Evolutionary conservation across 2,113 vertebrate genomes (phyloP), one percentile per base, ranked within the genome.

Genomic region (Hippoglossus stenolepis): DNA sequence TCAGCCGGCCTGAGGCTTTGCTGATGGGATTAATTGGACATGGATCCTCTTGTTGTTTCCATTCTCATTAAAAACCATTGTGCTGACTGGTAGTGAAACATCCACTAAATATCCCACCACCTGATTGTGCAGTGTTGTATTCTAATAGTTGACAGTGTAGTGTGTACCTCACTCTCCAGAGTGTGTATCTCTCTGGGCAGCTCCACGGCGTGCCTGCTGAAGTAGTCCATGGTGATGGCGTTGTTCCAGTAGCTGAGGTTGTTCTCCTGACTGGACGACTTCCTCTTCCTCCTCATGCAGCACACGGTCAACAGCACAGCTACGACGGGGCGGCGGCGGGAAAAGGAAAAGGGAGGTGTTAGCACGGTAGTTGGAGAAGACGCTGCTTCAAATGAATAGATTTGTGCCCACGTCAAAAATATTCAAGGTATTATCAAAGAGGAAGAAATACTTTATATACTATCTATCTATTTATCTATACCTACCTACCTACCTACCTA

Each of bases 231-330:
- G 86, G 98, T 99, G 92, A 99, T 99, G 87, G 97, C 96, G 7
- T 99, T 98, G 94, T 99, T 99, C 98, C 98, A 99, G 87, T 99
- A 99, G 94, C 98, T 99, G 94, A 98, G 94, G 89, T 97, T 98
- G 92, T 96, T 99, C 94, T 99, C 98, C 4, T 97, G 97, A 91
- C 95, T 96, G 56, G 97, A 94, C 0, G 96, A 94, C 94, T 99
- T 99, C 92, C 96, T 99, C 95, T 95, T 98, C 92, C 95, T 96
- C 89, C 93, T 94, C 97, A 99, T 97, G 89, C 97, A 99, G 94
- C 97, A 98, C 84, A 99, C 96, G 0, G 98, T 99, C 94, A 99
- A 89, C 84, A 99, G 83, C 84, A 99, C 96, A 18, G 98, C 98
- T 99, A 65, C 81, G 90, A 28, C 79, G 21, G 21, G 79, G 89